These are phyloP conservation scores for Pelodytes ibericus DNA, from an alignment of 2,797 vertebrate species.

Conservation along the genomic window DNA sequence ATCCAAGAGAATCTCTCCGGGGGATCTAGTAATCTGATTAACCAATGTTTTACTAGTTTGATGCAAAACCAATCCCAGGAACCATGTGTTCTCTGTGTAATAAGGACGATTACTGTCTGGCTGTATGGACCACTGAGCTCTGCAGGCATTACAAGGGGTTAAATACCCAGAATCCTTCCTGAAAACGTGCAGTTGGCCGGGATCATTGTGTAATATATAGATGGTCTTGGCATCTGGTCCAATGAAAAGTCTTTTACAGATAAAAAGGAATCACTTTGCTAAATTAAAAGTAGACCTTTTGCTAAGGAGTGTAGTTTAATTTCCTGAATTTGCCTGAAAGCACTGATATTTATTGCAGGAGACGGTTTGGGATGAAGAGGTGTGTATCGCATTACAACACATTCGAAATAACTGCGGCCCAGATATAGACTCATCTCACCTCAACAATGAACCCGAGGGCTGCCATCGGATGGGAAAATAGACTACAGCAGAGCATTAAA, in stretches of 20 bases:
- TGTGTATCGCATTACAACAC: constrained; percentile 37
- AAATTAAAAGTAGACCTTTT: constrained; percentile 49
- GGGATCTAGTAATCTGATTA: not conserved
- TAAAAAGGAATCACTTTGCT: constrained; percentile 43
- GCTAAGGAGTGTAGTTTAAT: constrained; percentile 30
- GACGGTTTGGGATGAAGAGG: constrained; percentile 30
- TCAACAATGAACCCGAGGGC: not conserved
- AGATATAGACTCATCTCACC: constrained; percentile 29
- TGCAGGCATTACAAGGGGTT: not conserved
- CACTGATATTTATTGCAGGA: constrained; percentile 29
- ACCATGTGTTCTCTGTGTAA: too few species aligned
- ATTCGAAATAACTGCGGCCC: constrained; percentile 18
- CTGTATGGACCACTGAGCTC: too few species aligned
- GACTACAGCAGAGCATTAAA: not conserved
- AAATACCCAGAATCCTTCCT: constrained; percentile 9
- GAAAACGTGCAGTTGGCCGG: not conserved
- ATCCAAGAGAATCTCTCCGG: not conserved
- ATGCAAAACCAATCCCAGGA: too few species aligned
- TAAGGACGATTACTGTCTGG: too few species aligned
- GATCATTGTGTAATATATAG: constrained; percentile 5
- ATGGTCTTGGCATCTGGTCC: constrained; percentile 21
- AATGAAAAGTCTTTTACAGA: constrained; percentile 38
- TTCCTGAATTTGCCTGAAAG: constrained; percentile 46
- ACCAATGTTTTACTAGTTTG: not conserved
- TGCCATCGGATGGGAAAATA: not conserved